Evolutionary conservation across 2,888 invertebrate genomes (phyloP).

Genomic region (Piscicola geometra): DNA sequence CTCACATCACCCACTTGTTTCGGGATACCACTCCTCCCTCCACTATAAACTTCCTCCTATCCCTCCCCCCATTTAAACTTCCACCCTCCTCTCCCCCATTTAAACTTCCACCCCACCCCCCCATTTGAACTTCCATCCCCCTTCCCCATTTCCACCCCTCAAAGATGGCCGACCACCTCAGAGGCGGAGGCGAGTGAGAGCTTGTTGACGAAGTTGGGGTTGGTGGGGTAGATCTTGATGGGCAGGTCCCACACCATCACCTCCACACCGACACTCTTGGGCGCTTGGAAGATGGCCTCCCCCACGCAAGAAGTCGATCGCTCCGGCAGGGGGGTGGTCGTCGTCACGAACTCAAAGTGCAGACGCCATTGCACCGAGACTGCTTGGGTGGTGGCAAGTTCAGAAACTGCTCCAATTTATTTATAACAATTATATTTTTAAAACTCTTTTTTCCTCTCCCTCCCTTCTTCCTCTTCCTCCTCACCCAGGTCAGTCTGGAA

Average conservation of each 20-base stretch:
- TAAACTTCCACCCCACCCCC: neutral
- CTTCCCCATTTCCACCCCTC: neutral
- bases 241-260: conserved; percentile 99
- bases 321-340: conserved; percentile 43
- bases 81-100: too few relatives aligned
- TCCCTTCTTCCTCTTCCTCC: conserved; percentile 37
- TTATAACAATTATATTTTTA: neutral
- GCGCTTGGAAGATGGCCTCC: conserved; percentile 66
- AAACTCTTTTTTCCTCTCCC: too few relatives aligned
- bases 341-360: conserved; percentile 85
- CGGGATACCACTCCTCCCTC: too few relatives aligned
- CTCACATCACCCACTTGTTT: too few relatives aligned
- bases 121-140: neutral
- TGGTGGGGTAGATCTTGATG: conserved; percentile 84
- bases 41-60: too few relatives aligned
- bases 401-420: too few relatives aligned
- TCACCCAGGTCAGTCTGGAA: conserved; percentile 82
- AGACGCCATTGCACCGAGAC: conserved; percentile 86
- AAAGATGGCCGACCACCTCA: neutral
- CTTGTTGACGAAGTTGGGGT: conserved; percentile 60
- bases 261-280: conserved; percentile 75
- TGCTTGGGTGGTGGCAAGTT: too few relatives aligned
- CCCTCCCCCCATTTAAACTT: too few relatives aligned
- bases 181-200: conserved; percentile 36
- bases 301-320: conserved; percentile 57